Percentiles rank a stretch among this genome's conserved stretches.
These are phyloP conservation scores for Antrozous pallidus DNA, from an alignment of 2,797 vertebrate species.

Conservation along the genomic window DNA sequence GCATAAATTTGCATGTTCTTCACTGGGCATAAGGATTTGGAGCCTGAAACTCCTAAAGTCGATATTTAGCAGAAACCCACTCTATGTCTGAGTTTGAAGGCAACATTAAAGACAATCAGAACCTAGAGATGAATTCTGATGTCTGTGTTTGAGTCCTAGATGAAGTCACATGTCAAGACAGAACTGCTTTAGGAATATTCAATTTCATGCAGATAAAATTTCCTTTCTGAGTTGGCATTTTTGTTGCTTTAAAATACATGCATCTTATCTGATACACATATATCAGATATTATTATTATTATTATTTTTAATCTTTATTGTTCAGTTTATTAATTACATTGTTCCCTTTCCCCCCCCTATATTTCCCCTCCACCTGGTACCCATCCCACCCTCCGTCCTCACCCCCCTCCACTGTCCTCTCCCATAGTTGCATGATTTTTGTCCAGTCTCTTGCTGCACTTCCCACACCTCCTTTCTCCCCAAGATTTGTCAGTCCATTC, in stretches of 20 bases:
- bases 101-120: not conserved
- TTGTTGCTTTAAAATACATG: not conserved
- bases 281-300: too few species aligned
- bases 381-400: too few species aligned
- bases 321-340: too few species aligned
- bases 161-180: not conserved
- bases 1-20: not conserved
- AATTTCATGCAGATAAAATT: not conserved
- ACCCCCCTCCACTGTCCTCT: too few species aligned
- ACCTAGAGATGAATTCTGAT: not conserved
- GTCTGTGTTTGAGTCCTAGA: not conserved
- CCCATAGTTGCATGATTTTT: too few species aligned
- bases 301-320: too few species aligned
- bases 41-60: not conserved
- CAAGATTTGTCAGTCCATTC: too few species aligned
- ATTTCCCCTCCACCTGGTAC: too few species aligned
- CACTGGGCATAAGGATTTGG: not conserved
- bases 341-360: too few species aligned
- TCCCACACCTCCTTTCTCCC: too few species aligned
- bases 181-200: not conserved
- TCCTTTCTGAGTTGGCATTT: not conserved
- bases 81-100: not conserved
- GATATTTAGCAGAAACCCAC: not conserved
- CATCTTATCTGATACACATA: not conserved
- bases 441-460: too few species aligned